Percentiles rank a stretch among this genome's conserved stretches.
Conservation (phyloP, 2,888 invertebrate genomes). For the Aproaerema taeniolella region DNA sequence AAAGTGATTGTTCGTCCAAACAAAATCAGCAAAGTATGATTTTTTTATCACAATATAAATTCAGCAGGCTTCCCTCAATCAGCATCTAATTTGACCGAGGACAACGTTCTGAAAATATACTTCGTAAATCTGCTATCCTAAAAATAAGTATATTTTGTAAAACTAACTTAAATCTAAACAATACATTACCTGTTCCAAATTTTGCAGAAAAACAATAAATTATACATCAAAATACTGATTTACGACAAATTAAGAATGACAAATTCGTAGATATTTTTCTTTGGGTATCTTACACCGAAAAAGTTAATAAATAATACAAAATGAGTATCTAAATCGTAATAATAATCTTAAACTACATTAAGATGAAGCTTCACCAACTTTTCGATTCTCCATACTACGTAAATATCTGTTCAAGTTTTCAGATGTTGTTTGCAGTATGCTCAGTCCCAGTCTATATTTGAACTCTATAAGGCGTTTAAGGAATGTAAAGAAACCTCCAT, state of each 20-base stretch:
- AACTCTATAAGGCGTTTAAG: constrained; percentile 81
- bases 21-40: background rate
- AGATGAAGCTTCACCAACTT: constrained; percentile 43
- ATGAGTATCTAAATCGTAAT: constrained; percentile 8
- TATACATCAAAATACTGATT: too few species aligned
- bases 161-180: too few species aligned
- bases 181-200: too few species aligned
- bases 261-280: too few species aligned
- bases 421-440: constrained; percentile 82
- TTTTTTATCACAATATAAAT: constrained; percentile 59
- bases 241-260: too few species aligned
- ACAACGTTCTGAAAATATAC: constrained; percentile 71
- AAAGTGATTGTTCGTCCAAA: too few species aligned
- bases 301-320: constrained; percentile 6
- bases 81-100: constrained; percentile 40
- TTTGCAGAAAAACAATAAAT: too few species aligned
- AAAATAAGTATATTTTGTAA: too few species aligned
- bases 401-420: constrained; percentile 81
- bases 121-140: too few species aligned
- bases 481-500: constrained; percentile 74
- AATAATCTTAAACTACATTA: constrained; percentile 12
- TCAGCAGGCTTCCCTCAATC: constrained; percentile 71
- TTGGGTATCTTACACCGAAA: too few species aligned
- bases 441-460: constrained; percentile 82
- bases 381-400: constrained; percentile 72